These are phyloP conservation scores for Latheticus oryzae DNA, from an alignment of 2,888 invertebrate species.

Conservation along the genomic window DNA sequence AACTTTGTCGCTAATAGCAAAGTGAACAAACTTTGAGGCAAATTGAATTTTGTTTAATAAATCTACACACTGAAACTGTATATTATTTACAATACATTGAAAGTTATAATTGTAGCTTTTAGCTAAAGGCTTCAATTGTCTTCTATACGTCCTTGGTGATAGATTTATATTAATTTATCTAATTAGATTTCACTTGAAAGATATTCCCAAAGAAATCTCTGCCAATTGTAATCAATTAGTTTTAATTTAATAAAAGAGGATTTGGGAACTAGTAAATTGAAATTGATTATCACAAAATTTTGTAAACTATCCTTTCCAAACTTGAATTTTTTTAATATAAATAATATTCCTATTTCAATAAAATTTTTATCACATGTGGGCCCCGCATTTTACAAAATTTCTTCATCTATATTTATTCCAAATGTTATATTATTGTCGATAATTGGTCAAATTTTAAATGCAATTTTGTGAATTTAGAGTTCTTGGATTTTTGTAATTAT, in stretches of 20 bases:
- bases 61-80: too few species aligned
- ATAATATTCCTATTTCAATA: not conserved
- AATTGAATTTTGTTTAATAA: too few species aligned
- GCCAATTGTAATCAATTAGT: slow-evolving; percentile 35
- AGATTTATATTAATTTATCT: slow-evolving; percentile 39
- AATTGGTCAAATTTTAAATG: slow-evolving; percentile 43
- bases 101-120: too few species aligned
- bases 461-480: slow-evolving; percentile 40
- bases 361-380: slow-evolving; percentile 40
- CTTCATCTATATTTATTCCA: slow-evolving; percentile 37
- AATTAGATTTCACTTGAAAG: slow-evolving; percentile 37
- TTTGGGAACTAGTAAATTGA: slow-evolving; percentile 28
- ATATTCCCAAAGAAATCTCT: slow-evolving; percentile 20
- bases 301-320: slow-evolving; percentile 1
- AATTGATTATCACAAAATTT: slow-evolving; percentile 19
- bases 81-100: too few species aligned
- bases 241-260: slow-evolving; percentile 23
- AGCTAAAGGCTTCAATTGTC: too few species aligned
- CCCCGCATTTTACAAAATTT: slow-evolving; percentile 46
- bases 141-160: slow-evolving; percentile 25
- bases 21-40: too few species aligned
- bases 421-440: slow-evolving; percentile 45
- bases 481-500: slow-evolving; percentile 40
- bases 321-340: too few species aligned
- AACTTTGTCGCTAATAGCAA: too few species aligned